A percentile compares a stretch with the other conserved stretches of the same genome.
These are phyloP conservation scores for Myopa tessellatipennis DNA, from an alignment of 2,888 invertebrate species.

Conservation along the genomic window DNA sequence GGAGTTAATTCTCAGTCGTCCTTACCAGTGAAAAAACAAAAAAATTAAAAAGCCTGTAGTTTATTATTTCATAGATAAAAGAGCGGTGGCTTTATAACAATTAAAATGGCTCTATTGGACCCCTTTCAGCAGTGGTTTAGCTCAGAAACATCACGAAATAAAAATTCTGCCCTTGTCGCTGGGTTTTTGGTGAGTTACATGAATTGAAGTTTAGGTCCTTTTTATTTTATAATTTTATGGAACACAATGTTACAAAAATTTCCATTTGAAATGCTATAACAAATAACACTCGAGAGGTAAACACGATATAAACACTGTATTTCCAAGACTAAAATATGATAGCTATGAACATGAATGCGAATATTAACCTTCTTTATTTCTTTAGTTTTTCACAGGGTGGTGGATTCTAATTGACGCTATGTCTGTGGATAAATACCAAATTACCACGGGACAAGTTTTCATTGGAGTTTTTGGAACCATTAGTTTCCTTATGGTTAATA, in stretches of 20 bases:
- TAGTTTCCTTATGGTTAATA: slow-evolving; percentile 96
- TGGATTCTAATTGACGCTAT: slow-evolving; percentile 98
- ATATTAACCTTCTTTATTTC: slow-evolving; percentile 27
- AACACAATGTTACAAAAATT: no score
- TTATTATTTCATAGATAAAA: background rate
- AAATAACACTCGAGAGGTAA: no score
- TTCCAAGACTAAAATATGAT: no score
- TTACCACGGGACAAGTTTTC: slow-evolving; percentile 84
- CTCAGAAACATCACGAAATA: slow-evolving; percentile 88
- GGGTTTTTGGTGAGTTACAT: slow-evolving; percentile 83
- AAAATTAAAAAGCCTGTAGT: no score
- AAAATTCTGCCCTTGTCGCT: slow-evolving; percentile 84
- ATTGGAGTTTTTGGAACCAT: slow-evolving; percentile 95
- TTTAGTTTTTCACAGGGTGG: slow-evolving; percentile 95
- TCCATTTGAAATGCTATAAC: no score
- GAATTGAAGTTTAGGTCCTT: no score
- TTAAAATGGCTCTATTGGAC: slow-evolving; percentile 76
- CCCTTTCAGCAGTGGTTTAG: slow-evolving; percentile 84
- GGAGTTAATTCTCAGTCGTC: no score
- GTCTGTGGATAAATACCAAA: slow-evolving; percentile 76
- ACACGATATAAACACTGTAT: no score
- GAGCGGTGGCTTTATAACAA: background rate
- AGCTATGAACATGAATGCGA: no score
- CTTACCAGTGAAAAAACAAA: no score
- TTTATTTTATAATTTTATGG: no score